Percentiles rank a stretch among this genome's conserved stretches.
These are phyloP conservation scores for Melinaea marsaeus DNA, from an alignment of 2,888 invertebrate species.

Conservation along the genomic window DNA sequence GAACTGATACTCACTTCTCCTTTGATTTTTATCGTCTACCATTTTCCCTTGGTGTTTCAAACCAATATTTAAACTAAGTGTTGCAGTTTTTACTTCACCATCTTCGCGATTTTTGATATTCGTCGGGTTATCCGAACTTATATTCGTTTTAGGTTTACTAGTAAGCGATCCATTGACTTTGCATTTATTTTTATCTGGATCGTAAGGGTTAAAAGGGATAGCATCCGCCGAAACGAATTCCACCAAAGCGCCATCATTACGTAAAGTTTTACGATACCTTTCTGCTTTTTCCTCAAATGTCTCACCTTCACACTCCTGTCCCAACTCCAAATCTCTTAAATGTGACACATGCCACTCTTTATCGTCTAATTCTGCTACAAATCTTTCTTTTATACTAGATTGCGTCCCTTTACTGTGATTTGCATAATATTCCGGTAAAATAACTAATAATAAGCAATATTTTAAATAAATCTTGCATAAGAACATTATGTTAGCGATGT, in stretches of 20 bases:
- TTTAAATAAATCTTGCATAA: slow-evolving; percentile 4
- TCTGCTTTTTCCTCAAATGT: slow-evolving; percentile 44
- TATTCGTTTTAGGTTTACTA: slow-evolving; percentile 18
- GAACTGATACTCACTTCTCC: slow-evolving; percentile 57
- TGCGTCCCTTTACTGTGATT: slow-evolving; percentile 25
- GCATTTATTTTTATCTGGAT: slow-evolving; percentile 40
- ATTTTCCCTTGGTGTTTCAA: background rate
- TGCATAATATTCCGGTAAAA: slow-evolving; percentile 5
- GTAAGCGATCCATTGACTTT: slow-evolving; percentile 11
- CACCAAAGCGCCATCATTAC: slow-evolving; percentile 47
- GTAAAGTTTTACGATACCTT: slow-evolving; percentile 45
- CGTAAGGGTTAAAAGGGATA: slow-evolving; percentile 39
- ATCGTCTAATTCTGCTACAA: slow-evolving; percentile 42
- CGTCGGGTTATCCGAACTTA: slow-evolving; percentile 17
- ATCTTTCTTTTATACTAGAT: slow-evolving; percentile 36
- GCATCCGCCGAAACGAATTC: slow-evolving; percentile 50
- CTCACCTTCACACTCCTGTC: slow-evolving; percentile 42
- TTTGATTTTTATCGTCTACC: slow-evolving; percentile 24
- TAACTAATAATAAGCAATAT: slow-evolving; percentile 5
- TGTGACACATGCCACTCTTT: slow-evolving; percentile 53
- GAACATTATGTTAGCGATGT: slow-evolving; percentile 10
- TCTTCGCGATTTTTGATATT: slow-evolving; percentile 16
- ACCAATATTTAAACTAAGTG: slow-evolving; percentile 11
- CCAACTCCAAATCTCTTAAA: slow-evolving; percentile 40
- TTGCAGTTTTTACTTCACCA: slow-evolving; percentile 29